Evolutionary conservation across 1,140 invertebrate genomes (phyloP), one percentile per base, ranked within the genome.

Genomic region (Nymphalis io): DNA sequence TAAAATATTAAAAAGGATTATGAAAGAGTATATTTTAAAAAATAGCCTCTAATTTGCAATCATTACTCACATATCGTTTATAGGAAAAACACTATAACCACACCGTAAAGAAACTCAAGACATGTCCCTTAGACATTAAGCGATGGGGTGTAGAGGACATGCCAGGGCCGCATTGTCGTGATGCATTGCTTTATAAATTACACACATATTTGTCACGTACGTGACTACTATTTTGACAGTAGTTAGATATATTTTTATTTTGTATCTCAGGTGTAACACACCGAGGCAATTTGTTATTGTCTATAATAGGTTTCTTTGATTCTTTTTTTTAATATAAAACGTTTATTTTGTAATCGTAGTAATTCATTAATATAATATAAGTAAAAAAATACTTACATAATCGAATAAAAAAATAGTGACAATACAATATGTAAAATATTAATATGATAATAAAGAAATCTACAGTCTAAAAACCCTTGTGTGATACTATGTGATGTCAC

Each of bases 141-240:
- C 80, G 77, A 81, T 81, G 78, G 83, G 84, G 82, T 74, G 78
- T 74, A 69, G 64, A 70, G 74, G 83, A 82, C 80, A 78, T 53
- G 58, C 73, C 85, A 89, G 85, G 79, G 81, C 73, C 80, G 87
- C 78, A 85, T 87, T 82, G 75, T 40, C 51, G 75, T 85, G 85
- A 89, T 82, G 79, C 81, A 87, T 85, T 78, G 81, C 82, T 76
- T 72, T 78, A 87, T 86, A 80, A 85, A 89, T 88, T 73, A 78
- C 82, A 76, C 46, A 60, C 70, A 76, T 81, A 79, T 89, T 84
- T 81, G 74, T 75, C 61, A 58, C 15, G 62, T 82, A 89, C 87
- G 87, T 89, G 87, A 85, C 84, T 73, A 33, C 51, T 20, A 16
- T 48, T 38, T 60, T 60, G 51, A 75, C 63, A 73, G 70, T 58